Evolutionary conservation across 2,888 invertebrate species (phyloP).

Genomic region (Loripinus fragilis): DNA sequence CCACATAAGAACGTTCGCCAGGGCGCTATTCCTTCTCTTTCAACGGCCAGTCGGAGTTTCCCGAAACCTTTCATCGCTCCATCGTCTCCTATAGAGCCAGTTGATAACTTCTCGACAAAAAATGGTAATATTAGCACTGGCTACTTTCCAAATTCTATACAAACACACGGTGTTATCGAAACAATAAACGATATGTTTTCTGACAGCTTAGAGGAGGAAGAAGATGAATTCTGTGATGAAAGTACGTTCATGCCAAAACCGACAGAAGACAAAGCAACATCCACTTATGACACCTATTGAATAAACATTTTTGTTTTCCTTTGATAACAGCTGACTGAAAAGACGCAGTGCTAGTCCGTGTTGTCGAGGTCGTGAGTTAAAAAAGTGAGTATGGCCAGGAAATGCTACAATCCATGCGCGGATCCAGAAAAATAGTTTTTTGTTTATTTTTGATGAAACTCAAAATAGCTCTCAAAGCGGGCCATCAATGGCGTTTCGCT

Average conservation of each 20-base stretch:
- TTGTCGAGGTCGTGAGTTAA: no score
- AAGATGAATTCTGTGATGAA: constrained; percentile 65
- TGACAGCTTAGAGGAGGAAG: constrained; percentile 73
- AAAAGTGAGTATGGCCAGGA: no score
- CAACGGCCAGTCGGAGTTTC: constrained; percentile 55
- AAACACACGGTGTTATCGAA: constrained; percentile 54
- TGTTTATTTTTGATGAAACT: no score
- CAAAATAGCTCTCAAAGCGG: no score
- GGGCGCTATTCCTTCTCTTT: constrained; percentile 79
- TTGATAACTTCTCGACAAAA: constrained; percentile 60
- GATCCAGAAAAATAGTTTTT: no score
- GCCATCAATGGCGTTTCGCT: no score
- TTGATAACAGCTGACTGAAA: no score
- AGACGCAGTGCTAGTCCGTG: no score
- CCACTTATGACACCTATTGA: constrained; percentile 51
- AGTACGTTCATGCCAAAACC: constrained; percentile 54
- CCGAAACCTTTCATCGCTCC: constrained; percentile 58
- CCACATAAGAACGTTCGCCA: constrained; percentile 90
- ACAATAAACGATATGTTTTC: constrained; percentile 69
- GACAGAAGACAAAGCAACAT: constrained; percentile 57
- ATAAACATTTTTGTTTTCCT: no score
- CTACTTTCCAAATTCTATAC: constrained; percentile 44
- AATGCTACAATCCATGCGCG: no score
- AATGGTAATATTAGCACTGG: constrained; percentile 44
- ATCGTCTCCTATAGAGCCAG: constrained; percentile 32